Base-by-base conservation (phyloP, 2,113 vertebrate genomes). In the Hemichromis elongatus region DNA sequence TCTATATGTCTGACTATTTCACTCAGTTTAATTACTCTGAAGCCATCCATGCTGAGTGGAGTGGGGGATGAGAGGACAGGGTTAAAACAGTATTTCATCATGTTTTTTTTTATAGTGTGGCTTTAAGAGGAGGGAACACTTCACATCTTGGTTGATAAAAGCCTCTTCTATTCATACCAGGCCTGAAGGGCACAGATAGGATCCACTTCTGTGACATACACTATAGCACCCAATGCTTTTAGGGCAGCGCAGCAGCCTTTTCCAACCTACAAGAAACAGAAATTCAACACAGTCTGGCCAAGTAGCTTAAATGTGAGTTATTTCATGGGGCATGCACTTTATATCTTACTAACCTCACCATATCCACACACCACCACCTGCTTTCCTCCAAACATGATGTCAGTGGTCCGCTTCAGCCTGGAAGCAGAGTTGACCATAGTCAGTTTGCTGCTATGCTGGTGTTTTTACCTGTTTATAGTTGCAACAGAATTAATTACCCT, bases 171-270 rank as follows among this genome's bases (percentile, higher is more conserved):
- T 37, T 89, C 96, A 96, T 95, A 99, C 98, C 98, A 98, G 89
- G 98, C 98, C 94, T 99, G 98, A 21, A 99, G 96, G 86, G 98
- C 98, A 68, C 98, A 99, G 88, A 99, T 98, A 19, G 98, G 98
- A 82, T 99, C 98, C 26, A 98, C 98, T 93, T 99, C 98, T 11
- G 98, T 99, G 52, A 99, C 96, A 16, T 97, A 97, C 3, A 99
- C 96, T 18, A 99, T 93, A 77, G 97, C 96, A 59, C 97, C 97
- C 96, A 99, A 92, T 14, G 97, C 98, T 91, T 97, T 98, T 50
- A 99, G 93, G 6, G 98, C 98, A 7, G 97, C 96, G 4, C 97
- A 98, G 93, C 98, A 99, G 14, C 98, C 98, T 89, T 99, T 99
- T 0, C 98, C 98, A 1, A 99, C 98, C 98, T 99, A 86, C 33